A percentile compares a stretch with the other conserved stretches of the same genome.
phyloP scores from a whole-genome alignment of 2,797 vertebrate genomes.

The Coendou prehensilis region DNA sequence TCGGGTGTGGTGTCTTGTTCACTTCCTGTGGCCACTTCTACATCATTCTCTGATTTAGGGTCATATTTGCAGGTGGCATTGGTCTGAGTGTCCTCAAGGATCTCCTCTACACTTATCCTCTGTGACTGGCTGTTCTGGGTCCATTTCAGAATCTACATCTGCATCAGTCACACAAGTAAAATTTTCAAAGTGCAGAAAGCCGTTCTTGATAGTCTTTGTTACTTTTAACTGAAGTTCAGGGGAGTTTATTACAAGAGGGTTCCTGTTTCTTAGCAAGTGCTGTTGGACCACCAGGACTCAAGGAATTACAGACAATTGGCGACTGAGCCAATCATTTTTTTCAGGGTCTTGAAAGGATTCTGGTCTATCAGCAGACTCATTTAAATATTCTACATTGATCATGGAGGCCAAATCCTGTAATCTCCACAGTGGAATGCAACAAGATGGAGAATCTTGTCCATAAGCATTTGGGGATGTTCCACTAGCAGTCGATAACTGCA shows the following conservation, averaged over 20 bases:
- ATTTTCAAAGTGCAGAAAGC: constrained; percentile 86
- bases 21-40: constrained; percentile 82
- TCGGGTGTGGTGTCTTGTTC: constrained; percentile 82
- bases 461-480: constrained; percentile 89
- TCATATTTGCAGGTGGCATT: constrained; percentile 82
- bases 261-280: constrained; percentile 82
- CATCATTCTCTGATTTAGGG: constrained; percentile 83
- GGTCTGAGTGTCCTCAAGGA: constrained; percentile 84
- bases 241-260: constrained; percentile 82
- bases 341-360: constrained; percentile 88
- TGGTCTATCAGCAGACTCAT: constrained; percentile 88
- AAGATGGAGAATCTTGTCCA: constrained; percentile 90
- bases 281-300: constrained; percentile 79
- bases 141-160: constrained; percentile 85
- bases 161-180: constrained; percentile 84
- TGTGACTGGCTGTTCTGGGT: constrained; percentile 85
- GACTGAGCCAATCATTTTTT: constrained; percentile 84
- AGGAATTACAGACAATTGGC: constrained; percentile 83
- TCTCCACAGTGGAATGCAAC: constrained; percentile 93
- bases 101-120: constrained; percentile 84
- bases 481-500: constrained; percentile 90
- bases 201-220: constrained; percentile 86
- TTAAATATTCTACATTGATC: constrained; percentile 92
- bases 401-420: constrained; percentile 95
- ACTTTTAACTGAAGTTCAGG: constrained; percentile 84